Evolutionary conservation across 2,797 vertebrate species (phyloP), one percentile per base, ranked within the genome.

Genomic region (Danio albolineatus): DNA sequence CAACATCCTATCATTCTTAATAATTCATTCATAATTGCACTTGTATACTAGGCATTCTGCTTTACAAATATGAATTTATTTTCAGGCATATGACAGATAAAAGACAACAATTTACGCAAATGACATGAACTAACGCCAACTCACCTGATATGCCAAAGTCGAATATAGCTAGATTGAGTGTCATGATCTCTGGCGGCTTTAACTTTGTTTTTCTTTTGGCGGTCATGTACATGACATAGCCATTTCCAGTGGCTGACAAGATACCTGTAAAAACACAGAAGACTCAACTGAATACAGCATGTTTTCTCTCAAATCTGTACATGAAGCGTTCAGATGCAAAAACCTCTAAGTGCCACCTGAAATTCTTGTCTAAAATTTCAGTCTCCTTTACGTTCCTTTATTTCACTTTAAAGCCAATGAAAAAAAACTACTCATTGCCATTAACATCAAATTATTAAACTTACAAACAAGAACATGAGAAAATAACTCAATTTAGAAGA

Each of bases 111-210:
- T n/a, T n/a, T n/a, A n/a, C n/a, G n/a, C n/a, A n/a, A n/a, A 39
- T 51, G n/a, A 36, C 19, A 61, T 13, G 8, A 19, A 39, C 5
- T 7, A 64, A 69, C 38, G 9, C 28, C 54, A 14, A 39, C 16
- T 67, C 96, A 99, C 97, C 96, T 96, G 97, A 97, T 90, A 98
- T 98, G 21, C 97, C 96, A 87, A 99, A 93, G 89, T 99, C 97
- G 77, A 96, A 97, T 82, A 98, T 84, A 48, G 97, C 97, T 62
- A 99, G 90, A 90, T 98, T 98, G 80, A 97, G 91, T 0, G 95
- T 98, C 96, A 99, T 97, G 83, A 98, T 93, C 90, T 99, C 97
- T 8, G 96, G 95, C 7, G 97, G 97, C 86, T 93, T 95, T 88
- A 99, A 80, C 88, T 98, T 99, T 88, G 93, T 95, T 90, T 97